Conservation (phyloP, 2,888 invertebrate species). For the Orthosia gracilis region DNA sequence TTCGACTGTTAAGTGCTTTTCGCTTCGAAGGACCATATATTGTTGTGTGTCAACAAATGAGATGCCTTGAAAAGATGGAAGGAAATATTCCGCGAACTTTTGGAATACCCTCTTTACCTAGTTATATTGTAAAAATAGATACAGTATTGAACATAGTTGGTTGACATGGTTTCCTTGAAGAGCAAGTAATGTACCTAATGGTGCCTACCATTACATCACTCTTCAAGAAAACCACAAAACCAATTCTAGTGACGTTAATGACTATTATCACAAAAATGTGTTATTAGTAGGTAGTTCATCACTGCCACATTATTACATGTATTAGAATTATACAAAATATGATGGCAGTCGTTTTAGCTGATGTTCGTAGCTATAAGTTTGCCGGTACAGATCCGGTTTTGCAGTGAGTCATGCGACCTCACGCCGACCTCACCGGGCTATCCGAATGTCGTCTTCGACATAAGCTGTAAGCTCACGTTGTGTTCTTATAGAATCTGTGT, state of each 20-base stretch:
- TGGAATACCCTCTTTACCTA: too few relatives aligned
- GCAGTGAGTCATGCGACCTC: constrained; percentile 86
- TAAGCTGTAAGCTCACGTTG: constrained; percentile 53
- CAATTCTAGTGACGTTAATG: constrained; percentile 11
- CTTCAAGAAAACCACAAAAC: constrained; percentile 19
- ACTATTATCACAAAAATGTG: constrained; percentile 23
- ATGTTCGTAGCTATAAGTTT: constrained; percentile 39
- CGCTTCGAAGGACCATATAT: background rate
- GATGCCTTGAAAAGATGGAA: too few relatives aligned
- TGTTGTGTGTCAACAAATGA: background rate
- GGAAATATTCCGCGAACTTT: too few relatives aligned
- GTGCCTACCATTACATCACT: constrained; percentile 14
- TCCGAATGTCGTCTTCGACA: constrained; percentile 70
- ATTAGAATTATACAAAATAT: constrained; percentile 42
- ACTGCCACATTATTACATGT: constrained; percentile 19
- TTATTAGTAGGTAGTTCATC: constrained; percentile 14
- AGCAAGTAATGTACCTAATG: too few relatives aligned
- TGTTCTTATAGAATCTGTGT: constrained; percentile 26
- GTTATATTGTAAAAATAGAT: background rate
- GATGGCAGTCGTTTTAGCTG: constrained; percentile 30
- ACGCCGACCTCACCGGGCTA: constrained; percentile 79
- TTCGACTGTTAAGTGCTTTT: background rate
- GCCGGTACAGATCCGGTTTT: constrained; percentile 82
- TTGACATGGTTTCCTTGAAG: too few relatives aligned
- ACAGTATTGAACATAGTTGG: background rate